Conservation (phyloP, 2,797 vertebrate species). For the Squalus acanthias region DNA sequence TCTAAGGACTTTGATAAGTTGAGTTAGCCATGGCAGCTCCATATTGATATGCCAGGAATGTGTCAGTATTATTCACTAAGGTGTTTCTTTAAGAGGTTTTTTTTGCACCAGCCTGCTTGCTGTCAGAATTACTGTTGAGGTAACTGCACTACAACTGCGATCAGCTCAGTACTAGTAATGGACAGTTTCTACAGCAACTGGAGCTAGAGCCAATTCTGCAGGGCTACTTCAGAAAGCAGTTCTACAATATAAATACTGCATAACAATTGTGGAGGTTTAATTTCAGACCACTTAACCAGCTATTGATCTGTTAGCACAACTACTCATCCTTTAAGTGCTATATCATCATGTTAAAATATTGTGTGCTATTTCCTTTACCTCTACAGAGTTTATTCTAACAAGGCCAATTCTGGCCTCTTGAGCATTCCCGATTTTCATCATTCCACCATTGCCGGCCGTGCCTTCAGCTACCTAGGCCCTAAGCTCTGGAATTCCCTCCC, state of each 20-base stretch:
- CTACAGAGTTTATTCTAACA: not conserved
- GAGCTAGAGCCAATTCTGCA: not conserved
- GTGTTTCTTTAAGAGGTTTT: not conserved
- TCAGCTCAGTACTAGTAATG: not conserved
- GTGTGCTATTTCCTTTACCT: not conserved
- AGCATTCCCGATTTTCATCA: too few species aligned
- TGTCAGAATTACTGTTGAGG: not conserved
- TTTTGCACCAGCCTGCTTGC: not conserved
- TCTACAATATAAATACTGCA: not conserved
- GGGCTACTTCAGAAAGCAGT: not conserved
- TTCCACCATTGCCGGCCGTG: too few species aligned
- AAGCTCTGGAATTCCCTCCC: too few species aligned
- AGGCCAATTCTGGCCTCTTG: too few species aligned
- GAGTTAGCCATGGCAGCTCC: not conserved
- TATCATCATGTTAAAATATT: too few species aligned
- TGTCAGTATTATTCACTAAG: not conserved
- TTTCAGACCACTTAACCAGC: not conserved
- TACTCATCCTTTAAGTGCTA: not conserved
- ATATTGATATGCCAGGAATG: not conserved
- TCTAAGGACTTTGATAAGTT: not conserved
- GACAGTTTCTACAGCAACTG: not conserved
- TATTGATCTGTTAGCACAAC: not conserved
- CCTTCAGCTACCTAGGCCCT: too few species aligned
- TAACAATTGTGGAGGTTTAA: not conserved
- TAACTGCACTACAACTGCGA: not conserved